These are phyloP conservation scores for Metallyticus violacea DNA, from an alignment of 2,888 invertebrate species.

Conservation along the genomic window DNA sequence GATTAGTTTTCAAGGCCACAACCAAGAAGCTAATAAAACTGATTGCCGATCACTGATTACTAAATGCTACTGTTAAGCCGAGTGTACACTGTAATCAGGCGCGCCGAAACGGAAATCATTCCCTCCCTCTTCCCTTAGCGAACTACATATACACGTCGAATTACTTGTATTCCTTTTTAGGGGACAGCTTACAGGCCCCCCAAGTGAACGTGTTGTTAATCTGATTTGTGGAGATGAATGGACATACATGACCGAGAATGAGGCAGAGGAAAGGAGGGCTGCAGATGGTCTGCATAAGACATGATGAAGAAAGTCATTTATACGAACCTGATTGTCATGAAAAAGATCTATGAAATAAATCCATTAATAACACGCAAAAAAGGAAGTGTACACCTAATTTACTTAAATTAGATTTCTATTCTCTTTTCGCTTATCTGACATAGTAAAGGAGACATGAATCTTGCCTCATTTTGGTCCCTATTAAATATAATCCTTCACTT, in stretches of 20 bases:
- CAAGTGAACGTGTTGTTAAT: background rate
- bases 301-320: background rate
- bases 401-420: no score
- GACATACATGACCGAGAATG: no score
- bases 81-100: background rate
- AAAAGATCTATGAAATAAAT: background rate
- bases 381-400: background rate
- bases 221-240: background rate
- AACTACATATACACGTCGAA: background rate
- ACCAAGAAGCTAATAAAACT: background rate
- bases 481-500: no score
- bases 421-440: background rate
- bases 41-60: background rate
- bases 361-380: background rate
- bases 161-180: background rate
- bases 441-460: background rate
- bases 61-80: background rate
- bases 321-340: background rate
- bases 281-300: background rate
- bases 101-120: background rate
- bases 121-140: no score
- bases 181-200: background rate
- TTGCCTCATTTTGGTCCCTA: background rate
- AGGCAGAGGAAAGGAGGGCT: background rate
- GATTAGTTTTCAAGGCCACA: no score